These are phyloP conservation scores for Drosophila cracens DNA, from an alignment of 2,888 invertebrate species.

Conservation along the genomic window DNA sequence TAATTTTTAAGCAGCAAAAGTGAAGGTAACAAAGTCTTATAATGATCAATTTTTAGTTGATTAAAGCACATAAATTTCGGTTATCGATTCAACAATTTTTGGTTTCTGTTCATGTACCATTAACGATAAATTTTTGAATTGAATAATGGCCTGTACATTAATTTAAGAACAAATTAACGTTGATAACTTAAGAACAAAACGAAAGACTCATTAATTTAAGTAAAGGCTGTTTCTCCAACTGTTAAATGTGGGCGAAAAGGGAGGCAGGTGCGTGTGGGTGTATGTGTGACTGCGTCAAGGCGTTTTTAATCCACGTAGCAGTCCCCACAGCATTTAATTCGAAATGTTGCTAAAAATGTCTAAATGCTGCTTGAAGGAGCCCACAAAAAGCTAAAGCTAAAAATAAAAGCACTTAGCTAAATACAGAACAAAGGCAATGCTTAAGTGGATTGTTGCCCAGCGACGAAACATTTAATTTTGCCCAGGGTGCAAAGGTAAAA, in stretches of 20 bases:
- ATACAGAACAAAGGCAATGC: constrained; percentile 14
- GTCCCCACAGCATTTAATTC: constrained; percentile 40
- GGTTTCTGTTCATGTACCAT: too few relatives aligned
- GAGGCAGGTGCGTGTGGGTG: neutral
- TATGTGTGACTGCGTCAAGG: constrained; percentile 7
- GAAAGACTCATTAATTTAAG: neutral
- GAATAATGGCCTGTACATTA: neutral
- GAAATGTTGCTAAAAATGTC: constrained; percentile 52
- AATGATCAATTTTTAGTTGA: neutral
- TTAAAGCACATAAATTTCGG: neutral
- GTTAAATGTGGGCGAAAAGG: neutral
- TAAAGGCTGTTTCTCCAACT: neutral
- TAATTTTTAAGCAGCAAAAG: neutral
- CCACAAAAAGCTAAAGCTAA: constrained; percentile 28
- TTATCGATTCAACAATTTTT: too few relatives aligned
- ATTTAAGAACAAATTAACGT: neutral
- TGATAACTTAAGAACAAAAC: neutral
- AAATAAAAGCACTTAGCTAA: constrained; percentile 35
- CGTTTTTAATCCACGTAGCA: constrained; percentile 27
- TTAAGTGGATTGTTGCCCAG: constrained; percentile 1
- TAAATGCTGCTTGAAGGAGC: constrained; percentile 54
- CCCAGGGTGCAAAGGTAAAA: neutral
- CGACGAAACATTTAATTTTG: neutral
- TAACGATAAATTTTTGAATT: neutral
- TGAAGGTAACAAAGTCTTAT: neutral